Conservation (phyloP, 2,888 invertebrate species). For the Rhamphomyia laevipes region DNA sequence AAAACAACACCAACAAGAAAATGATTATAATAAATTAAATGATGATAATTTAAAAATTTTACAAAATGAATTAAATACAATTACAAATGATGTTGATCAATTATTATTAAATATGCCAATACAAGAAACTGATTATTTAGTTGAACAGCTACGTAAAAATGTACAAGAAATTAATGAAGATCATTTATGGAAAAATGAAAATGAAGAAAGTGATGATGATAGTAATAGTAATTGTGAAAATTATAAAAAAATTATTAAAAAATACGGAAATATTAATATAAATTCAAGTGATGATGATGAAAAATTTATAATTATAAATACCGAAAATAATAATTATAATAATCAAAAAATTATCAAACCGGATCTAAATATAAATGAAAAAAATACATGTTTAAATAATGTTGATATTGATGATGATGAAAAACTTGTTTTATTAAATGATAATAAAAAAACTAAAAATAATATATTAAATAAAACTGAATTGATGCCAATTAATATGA, state of each 20-base stretch:
- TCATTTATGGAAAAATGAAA: conserved; percentile 18
- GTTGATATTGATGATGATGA: not conserved
- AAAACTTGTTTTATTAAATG: too few species aligned
- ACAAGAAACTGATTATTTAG: conserved; percentile 17
- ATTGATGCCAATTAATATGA: not conserved
- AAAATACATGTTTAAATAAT: not conserved
- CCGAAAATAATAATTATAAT: not conserved
- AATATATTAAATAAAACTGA: not conserved
- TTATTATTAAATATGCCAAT: conserved; percentile 23
- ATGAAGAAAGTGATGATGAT: conserved; percentile 2
- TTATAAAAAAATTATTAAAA: not conserved
- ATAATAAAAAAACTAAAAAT: not conserved
- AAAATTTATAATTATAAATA: not conserved
- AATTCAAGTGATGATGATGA: not conserved
- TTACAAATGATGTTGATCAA: conserved; percentile 33
- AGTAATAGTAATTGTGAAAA: conserved; percentile 2
- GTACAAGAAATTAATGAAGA: conserved; percentile 34
- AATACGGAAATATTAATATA: not conserved
- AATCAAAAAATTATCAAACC: not conserved
- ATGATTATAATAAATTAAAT: not conserved
- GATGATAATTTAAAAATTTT: conserved; percentile 14
- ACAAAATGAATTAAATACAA: conserved; percentile 30
- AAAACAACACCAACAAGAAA: not conserved
- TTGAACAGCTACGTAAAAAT: conserved; percentile 29
- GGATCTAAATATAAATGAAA: not conserved